Evolutionary conservation across 1,140 invertebrate species (phyloP).

Genomic region (Paracyclopina nana): DNA sequence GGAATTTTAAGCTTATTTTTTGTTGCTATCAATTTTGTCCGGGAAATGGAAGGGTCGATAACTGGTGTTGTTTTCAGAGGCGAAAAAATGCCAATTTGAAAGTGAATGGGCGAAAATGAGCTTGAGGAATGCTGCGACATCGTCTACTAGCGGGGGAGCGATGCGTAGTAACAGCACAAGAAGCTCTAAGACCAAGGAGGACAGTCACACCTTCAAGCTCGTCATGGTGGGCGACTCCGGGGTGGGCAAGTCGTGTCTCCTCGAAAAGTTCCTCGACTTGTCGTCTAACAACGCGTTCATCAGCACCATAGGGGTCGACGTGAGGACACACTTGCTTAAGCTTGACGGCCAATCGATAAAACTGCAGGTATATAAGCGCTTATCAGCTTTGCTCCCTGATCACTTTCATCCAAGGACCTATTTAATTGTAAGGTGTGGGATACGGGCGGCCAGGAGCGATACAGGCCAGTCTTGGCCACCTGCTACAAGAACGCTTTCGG

Average conservation of each 20-base stretch:
- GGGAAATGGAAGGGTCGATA: too few relatives aligned
- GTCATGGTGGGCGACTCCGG: constrained; percentile 11
- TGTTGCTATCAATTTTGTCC: too few relatives aligned
- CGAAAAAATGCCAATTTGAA: too few relatives aligned
- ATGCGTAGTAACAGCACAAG: too few relatives aligned
- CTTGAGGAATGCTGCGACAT: too few relatives aligned
- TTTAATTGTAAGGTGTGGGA: constrained; percentile 8
- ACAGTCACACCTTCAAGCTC: constrained; percentile 5
- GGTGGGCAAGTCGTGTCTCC: constrained; percentile 12
- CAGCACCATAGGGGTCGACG: constrained; percentile 6
- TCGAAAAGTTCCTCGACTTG: constrained; percentile 7
- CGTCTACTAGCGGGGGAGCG: too few relatives aligned
- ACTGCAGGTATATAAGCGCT: constrained; percentile 9
- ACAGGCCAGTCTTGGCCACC: constrained; percentile 9
- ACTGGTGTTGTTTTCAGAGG: too few relatives aligned
- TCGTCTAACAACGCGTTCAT: constrained; percentile 13
- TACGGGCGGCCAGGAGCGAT: constrained; percentile 10
- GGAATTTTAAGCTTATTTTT: too few relatives aligned
- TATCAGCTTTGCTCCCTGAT: not conserved
- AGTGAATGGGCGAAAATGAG: too few relatives aligned
- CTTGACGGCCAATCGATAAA: not conserved
- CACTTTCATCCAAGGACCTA: too few relatives aligned
- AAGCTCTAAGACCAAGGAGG: too few relatives aligned
- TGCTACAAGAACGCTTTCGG: constrained; percentile 7
- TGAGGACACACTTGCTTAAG: constrained; percentile 2